phyloP scores from a whole-genome alignment of 2,888 invertebrate genomes.

The Ormyrus rosae region DNA sequence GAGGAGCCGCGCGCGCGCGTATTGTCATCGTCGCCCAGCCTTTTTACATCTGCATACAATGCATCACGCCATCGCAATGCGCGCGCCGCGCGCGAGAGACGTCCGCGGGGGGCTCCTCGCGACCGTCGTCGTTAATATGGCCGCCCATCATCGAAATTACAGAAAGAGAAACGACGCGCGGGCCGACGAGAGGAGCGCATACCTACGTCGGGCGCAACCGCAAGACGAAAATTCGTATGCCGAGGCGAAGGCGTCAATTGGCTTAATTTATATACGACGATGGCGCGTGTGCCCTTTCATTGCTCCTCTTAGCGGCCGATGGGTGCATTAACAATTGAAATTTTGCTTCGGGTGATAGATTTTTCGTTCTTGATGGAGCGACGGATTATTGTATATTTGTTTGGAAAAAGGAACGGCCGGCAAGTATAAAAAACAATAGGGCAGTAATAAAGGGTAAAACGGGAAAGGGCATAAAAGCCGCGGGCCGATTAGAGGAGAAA shows the following conservation, averaged over 20 bases:
- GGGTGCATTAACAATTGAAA: neutral
- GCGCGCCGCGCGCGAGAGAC: constrained; percentile 56
- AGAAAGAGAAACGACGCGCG: constrained; percentile 61
- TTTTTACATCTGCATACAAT: constrained; percentile 75
- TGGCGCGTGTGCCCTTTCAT: neutral
- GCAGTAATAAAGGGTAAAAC: constrained; percentile 40
- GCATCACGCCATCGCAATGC: constrained; percentile 63
- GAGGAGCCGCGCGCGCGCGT: constrained; percentile 46
- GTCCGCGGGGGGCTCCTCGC: constrained; percentile 65
- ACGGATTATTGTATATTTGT: constrained; percentile 14
- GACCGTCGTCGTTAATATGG: constrained; percentile 68
- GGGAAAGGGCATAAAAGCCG: constrained; percentile 27
- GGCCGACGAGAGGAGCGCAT: too few species aligned
- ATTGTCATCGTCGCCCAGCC: constrained; percentile 75
- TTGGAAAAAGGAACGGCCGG: constrained; percentile 1
- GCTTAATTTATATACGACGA: constrained; percentile 5
- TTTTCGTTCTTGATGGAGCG: neutral
- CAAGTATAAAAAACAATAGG: constrained; percentile 24
- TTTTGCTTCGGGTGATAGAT: neutral
- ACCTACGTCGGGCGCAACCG: too few species aligned
- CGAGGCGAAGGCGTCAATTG: constrained; percentile 38
- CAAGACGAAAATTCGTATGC: constrained; percentile 31
- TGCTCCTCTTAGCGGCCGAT: neutral
- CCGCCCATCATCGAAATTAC: constrained; percentile 68
- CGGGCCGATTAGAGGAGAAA: constrained; percentile 58